Base-by-base conservation (phyloP, 2,888 invertebrate species). In the Sympetrum striolatum region DNA sequence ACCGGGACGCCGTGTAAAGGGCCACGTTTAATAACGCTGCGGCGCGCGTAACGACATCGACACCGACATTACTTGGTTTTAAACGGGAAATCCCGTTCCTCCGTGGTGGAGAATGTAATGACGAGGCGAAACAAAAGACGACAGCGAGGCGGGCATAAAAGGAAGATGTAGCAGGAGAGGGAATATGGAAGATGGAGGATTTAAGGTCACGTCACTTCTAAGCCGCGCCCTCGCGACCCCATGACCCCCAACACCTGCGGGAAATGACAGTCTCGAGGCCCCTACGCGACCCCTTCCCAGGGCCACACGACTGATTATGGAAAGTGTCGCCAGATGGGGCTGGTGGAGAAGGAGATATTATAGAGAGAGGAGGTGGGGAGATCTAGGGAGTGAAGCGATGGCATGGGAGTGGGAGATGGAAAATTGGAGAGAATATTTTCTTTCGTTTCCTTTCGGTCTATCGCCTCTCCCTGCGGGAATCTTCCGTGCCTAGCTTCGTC, bases 271-370 rank as follows among this genome's bases (percentile, higher is more conserved):
- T 58, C 22, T 53, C 35, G 58, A 18, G 58, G 35, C 35, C 22
- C 35, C 44, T 64, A 64, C 64, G 64, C 64, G 64, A 64, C 64
- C 64, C n/a, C 64, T 10, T 64, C 64, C 64, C 64, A 64, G 64
- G 64, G 64, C 64, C 64, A 64, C 82, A 58, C 82, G 82, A 58
- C 53, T 64, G 64, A 64, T 64, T 64, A 64, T 25, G 64, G 22
- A 22, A 64, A 53, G 82, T 82, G 82, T 82, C 82, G 82, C 82
- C 82, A 82, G 58, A 82, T 82, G 82, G 58, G 53, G 82, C 8
- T 3, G 48, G 48, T 58, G 44, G 82, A 31, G 53, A 53, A 58
- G 35, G 35, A 31, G 82, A 18, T n/a, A n/a, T 6, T 35, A 35
- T 5, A 12, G 58, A 58, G 18, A 31, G 44, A 82, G 58, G 35